Percentiles rank a stretch among this genome's conserved stretches.
phyloP scores from a whole-genome alignment of 2,113 vertebrate species.

The Bathybates hornii region DNA sequence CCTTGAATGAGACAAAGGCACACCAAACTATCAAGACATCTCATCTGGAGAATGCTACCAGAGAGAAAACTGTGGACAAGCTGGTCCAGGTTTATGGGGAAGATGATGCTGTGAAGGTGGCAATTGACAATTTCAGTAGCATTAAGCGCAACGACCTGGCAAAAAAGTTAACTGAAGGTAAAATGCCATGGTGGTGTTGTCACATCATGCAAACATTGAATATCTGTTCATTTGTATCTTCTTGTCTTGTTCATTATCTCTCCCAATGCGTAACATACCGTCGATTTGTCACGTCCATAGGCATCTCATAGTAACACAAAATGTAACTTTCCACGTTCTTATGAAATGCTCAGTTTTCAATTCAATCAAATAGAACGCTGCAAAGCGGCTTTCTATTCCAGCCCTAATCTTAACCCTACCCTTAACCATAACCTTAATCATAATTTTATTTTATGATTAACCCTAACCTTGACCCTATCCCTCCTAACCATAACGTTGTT shows the following conservation, averaged over 20 bases:
- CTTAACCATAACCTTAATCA: background rate
- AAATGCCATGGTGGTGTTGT: rapidly evolving
- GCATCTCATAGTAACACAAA: background rate
- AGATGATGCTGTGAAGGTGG: rapidly evolving
- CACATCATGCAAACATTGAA: background rate
- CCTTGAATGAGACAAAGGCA: background rate
- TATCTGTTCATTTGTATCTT: background rate
- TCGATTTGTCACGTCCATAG: background rate
- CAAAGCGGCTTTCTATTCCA: background rate
- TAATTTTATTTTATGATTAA: too few species aligned
- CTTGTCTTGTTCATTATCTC: background rate
- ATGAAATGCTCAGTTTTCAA: background rate
- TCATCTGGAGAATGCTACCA: background rate
- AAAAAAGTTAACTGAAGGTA: background rate
- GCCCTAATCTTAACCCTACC: background rate
- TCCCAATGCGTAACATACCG: background rate
- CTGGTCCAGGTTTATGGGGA: background rate
- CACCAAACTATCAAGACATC: background rate
- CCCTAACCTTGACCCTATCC: background rate
- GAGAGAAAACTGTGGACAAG: background rate
- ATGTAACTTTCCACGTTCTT: background rate
- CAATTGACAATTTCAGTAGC: background rate
- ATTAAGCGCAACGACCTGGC: background rate
- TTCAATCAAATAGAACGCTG: background rate
- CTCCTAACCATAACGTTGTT: background rate